phyloP scores from a whole-genome alignment of 1,140 invertebrate species.

The Palaemon carinicauda region DNA sequence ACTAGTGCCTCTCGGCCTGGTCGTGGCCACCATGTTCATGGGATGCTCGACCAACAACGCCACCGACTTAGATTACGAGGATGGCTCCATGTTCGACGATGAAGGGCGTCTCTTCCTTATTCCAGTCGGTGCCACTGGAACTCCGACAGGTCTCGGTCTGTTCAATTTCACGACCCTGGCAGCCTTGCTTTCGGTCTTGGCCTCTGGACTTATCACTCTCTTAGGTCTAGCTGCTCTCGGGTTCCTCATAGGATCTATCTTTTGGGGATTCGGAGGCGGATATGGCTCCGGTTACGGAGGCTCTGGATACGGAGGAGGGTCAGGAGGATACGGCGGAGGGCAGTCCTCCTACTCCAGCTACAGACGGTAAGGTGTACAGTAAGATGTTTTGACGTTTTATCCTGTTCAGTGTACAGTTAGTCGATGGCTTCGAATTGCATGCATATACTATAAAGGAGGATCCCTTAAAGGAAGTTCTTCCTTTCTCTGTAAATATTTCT shows the following conservation, averaged over 20 bases:
- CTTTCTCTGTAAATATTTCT: no score
- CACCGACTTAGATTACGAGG: background rate
- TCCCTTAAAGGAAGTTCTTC: no score
- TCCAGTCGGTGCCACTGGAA: background rate
- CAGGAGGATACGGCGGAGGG: constrained; percentile 24
- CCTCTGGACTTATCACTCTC: constrained; percentile 12
- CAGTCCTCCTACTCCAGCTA: constrained; percentile 43
- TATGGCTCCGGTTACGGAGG: constrained; percentile 24
- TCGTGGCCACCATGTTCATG: background rate
- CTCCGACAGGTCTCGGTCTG: background rate
- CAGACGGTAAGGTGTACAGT: constrained; percentile 48
- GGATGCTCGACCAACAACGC: background rate
- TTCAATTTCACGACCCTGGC: background rate
- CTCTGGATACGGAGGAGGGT: background rate
- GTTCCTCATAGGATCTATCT: constrained; percentile 14
- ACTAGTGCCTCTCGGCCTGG: constrained; percentile 4
- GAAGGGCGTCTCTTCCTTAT: constrained; percentile 41
- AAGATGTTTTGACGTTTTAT: no score
- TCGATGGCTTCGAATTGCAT: no score
- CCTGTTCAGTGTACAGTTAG: background rate
- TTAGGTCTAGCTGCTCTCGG: constrained; percentile 27
- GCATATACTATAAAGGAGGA: no score
- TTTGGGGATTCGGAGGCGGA: background rate
- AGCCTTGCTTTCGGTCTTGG: background rate
- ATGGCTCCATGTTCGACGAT: constrained; percentile 24